Evolutionary conservation across 2,888 invertebrate species (phyloP), one percentile per base, ranked within the genome.

Genomic region (Merodon equestris): DNA sequence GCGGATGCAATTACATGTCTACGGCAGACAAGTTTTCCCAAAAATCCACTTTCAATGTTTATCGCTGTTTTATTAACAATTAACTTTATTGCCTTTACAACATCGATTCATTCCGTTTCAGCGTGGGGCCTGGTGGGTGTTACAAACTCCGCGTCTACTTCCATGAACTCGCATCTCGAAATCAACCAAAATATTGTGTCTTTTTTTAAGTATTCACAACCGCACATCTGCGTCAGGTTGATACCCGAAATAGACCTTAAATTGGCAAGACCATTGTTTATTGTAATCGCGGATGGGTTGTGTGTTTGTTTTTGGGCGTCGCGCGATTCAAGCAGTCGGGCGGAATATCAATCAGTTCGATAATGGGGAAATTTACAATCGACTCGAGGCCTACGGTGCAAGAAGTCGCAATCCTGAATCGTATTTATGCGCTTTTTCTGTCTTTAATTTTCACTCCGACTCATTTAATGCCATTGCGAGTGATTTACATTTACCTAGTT

Each of bases 291-390:
- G 3, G 12, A 12, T 3, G 14, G 27, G 27, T 45, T 58, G 42
- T 34, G n/a, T 27, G 27, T 27, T 45, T 13, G 36, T 44, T 48
- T 64, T 60, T 44, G 54, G 53, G 50, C 36, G 54, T 27, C 27
- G 42, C 10, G 34, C 48, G 66, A 40, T 45, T 68, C 53, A 38
- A 60, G 53, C 47, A 15, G 66, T 48, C 47, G 73, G 66, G 48
- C 54, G 54, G 73, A 73, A 73, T 73, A 73, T 56, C 50, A 73
- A 73, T 73, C 56, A 73, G 56, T 17, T 14, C 13, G 47, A 27
- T 61, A 70, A 70, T 70, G 60, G 54, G 38, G 60, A 61, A 61
- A 61, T 61, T 70, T 54, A 53, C 54, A 70, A 70, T 61, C 60
- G 54, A 66, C 10, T 27, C 51, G 54, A 17, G 47, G 47, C 44